Percentiles rank a stretch among this genome's conserved stretches.
phyloP scores from a whole-genome alignment of 2,888 invertebrate genomes.

The Hirudinaria manillensis region DNA sequence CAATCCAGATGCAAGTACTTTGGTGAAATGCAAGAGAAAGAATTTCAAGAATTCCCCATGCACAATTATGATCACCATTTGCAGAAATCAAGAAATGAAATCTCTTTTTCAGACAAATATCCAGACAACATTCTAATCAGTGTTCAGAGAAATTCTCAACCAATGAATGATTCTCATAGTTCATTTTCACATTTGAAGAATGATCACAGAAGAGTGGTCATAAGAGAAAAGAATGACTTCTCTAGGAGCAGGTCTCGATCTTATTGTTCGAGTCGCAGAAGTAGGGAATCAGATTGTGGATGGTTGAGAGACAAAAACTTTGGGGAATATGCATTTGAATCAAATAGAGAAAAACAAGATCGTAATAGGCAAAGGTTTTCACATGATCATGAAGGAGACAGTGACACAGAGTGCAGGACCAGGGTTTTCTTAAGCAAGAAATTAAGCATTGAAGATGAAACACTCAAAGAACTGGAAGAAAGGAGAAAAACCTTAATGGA shows the following conservation, averaged over 20 bases:
- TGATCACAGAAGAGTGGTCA: neutral
- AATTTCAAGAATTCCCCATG: no score
- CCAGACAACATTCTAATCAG: no score
- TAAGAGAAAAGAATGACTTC: neutral
- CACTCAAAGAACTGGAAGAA: constrained; percentile 9
- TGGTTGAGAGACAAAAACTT: neutral
- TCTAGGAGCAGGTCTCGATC: constrained; percentile 6
- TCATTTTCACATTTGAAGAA: neutral
- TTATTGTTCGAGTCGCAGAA: neutral
- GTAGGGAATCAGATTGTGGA: neutral
- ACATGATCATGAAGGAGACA: neutral
- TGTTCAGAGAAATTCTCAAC: no score
- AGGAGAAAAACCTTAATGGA: neutral
- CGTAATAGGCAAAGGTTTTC: neutral
- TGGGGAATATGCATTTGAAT: neutral
- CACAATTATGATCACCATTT: no score
- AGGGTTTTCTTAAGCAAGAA: no score
- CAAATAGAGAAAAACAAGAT: neutral
- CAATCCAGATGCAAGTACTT: no score
- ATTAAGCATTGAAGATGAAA: neutral
- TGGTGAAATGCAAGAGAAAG: no score
- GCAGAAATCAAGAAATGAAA: no score
- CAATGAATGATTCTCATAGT: no score
- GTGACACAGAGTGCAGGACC: neutral
- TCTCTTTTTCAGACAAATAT: no score